These are phyloP conservation scores for Sturmia bella DNA, from an alignment of 2,888 invertebrate genomes.

Conservation along the genomic window DNA sequence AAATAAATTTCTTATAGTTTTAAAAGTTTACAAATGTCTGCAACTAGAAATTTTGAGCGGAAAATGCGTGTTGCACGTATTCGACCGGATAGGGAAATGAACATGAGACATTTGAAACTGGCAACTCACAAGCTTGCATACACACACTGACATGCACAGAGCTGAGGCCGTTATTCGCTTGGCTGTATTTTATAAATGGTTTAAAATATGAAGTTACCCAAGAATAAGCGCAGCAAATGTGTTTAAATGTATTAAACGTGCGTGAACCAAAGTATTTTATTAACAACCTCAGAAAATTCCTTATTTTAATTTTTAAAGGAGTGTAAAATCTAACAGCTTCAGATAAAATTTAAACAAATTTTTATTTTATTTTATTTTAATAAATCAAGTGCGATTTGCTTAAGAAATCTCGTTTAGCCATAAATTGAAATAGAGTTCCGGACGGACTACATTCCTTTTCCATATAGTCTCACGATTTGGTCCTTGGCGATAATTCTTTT, in stretches of 20 bases:
- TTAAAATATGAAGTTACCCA: too few relatives aligned
- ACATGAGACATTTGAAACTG: conserved; percentile 45
- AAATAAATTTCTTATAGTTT: conserved; percentile 5
- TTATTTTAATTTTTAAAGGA: neutral
- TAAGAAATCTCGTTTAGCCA: too few relatives aligned
- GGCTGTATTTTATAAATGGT: too few relatives aligned
- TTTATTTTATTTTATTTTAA: neutral
- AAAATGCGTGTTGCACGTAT: conserved; percentile 62
- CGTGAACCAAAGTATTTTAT: conserved; percentile 36
- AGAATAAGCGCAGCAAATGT: neutral
- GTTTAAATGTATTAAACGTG: conserved; percentile 7
- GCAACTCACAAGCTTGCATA: conserved; percentile 14
- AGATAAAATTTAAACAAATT: conserved; percentile 16
- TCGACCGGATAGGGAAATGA: conserved; percentile 53
- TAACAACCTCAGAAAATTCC: neutral
- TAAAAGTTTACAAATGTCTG: conserved; percentile 30
- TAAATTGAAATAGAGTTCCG: too few relatives aligned
- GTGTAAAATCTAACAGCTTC: neutral
- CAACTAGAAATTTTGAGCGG: conserved; percentile 46
- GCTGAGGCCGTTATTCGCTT: too few relatives aligned
- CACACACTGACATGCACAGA: too few relatives aligned
- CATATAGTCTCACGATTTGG: too few relatives aligned
- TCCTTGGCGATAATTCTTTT: too few relatives aligned
- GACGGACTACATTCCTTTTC: too few relatives aligned
- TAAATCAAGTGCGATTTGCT: too few relatives aligned